phyloP scores from a whole-genome alignment of 2,888 invertebrate genomes.

The Caenorhabditis afra region DNA sequence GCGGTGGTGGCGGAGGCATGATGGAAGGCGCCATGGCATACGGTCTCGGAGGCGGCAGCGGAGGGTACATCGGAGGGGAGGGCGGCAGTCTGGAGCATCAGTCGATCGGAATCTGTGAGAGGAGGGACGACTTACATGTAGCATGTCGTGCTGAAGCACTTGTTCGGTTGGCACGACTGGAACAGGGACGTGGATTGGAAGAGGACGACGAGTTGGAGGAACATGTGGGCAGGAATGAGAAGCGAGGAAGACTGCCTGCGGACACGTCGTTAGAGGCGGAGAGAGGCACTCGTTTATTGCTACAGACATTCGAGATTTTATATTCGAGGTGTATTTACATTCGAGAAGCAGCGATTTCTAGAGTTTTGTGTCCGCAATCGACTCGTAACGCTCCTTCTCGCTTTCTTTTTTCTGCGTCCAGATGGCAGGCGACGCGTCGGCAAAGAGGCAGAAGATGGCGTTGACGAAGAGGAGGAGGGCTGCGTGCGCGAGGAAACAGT shows the following conservation, averaged over 20 bases:
- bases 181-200: neutral
- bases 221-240: neutral
- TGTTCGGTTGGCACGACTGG: conserved; percentile 23
- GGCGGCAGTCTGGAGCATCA: conserved; percentile 15
- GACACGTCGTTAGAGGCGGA: neutral
- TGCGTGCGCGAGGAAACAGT: conserved; percentile 64
- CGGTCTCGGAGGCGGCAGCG: conserved; percentile 6
- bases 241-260: neutral
- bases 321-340: conserved; percentile 4
- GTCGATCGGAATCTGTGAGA: too few species aligned
- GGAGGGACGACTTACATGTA: conserved; percentile 28
- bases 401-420: conserved; percentile 38
- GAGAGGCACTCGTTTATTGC: conserved; percentile 8
- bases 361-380: conserved; percentile 25
- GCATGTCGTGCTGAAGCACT: conserved; percentile 22
- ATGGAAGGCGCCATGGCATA: conserved; percentile 32
- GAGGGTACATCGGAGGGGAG: conserved; percentile 27
- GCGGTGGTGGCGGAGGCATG: neutral
- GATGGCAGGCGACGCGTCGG: conserved; percentile 59
- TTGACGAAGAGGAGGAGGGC: conserved; percentile 56
- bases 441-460: conserved; percentile 58
- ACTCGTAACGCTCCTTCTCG: conserved; percentile 16
- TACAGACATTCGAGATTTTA: too few species aligned
- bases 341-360: neutral
- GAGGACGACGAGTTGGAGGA: neutral